Evolutionary conservation across 1,140 invertebrate genomes (phyloP).

Genomic region (Euwallacea similis): DNA sequence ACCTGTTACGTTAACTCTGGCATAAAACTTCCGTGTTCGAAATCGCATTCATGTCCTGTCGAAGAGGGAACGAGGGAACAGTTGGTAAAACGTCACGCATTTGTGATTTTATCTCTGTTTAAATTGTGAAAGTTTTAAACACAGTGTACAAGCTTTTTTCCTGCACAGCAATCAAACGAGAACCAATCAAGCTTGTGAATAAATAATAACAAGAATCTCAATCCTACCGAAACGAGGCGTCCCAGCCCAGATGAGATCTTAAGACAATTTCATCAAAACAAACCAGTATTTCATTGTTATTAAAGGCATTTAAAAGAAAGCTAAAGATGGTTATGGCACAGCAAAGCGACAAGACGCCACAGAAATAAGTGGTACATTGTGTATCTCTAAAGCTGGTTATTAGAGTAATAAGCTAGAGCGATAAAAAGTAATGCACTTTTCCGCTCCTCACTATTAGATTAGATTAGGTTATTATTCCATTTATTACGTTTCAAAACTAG

Average conservation of each 20-base stretch:
- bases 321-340: too few relatives aligned
- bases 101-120: constrained; percentile 7
- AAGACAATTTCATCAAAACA: too few relatives aligned
- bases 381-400: constrained; percentile 20
- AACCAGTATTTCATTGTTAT: too few relatives aligned
- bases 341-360: not conserved
- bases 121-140: too few relatives aligned
- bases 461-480: constrained; percentile 21
- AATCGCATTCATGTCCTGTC: not conserved
- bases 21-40: constrained; percentile 7
- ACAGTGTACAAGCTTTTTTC: too few relatives aligned
- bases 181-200: too few relatives aligned
- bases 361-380: constrained; percentile 12
- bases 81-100: constrained; percentile 6
- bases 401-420: constrained; percentile 10
- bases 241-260: too few relatives aligned
- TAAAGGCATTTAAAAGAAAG: too few relatives aligned
- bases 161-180: too few relatives aligned
- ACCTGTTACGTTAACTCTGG: constrained; percentile 13
- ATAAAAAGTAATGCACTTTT: constrained; percentile 27
- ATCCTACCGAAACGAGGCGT: too few relatives aligned
- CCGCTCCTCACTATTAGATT: constrained; percentile 22
- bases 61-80: constrained; percentile 2
- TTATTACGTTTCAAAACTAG: constrained; percentile 17
- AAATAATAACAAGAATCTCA: too few relatives aligned